Base-by-base conservation (phyloP, 2,797 vertebrate genomes). In the Ciconia nigra region DNA sequence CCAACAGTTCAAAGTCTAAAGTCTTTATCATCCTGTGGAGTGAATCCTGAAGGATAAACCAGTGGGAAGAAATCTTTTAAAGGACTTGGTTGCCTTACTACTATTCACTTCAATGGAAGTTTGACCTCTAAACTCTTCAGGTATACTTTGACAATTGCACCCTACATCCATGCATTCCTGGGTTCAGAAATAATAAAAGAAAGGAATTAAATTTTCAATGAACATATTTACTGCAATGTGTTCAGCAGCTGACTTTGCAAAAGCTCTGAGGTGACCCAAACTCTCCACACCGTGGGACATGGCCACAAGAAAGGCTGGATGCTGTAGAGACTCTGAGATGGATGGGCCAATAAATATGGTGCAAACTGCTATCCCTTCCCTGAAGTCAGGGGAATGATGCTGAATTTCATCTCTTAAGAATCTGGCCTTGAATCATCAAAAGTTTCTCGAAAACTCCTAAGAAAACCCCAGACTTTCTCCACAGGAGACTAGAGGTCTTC, bases 11-110 rank as follows among this genome's bases (percentile, higher is more conserved):
- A 72, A 52, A 95, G 29, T 67, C 83, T 89, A 80, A 94, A 95
- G 51, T 85, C 55, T 87, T 94, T 74, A 70, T 52, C 71, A 26
- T 77, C 52, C 74, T 37, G 67, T 77, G 67, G 71, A 89, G 63
- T 65, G 49, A 93, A 74, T 84, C 77, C 87, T 87, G 70, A 96
- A 87, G 88, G 66, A 91, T 62, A 80, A 94, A 82, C 52, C 61
- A 61, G 74, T 90, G 77, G 71, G 71, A 92, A 93, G 44, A 89
- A 92, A 82, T 71, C 33, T 74, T 94, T 81, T 58, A 69, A 92
- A 90, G 55, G 42, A n/a, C 17, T 71, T 83, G 26, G 24, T 61
- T 89, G 33, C 16, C 58, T 87, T 89, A 63, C 67, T 66, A 29
- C 37, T 51, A 14, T 58, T 73, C 41, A 73, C 47, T 90, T 89